Conservation (phyloP, 2,888 invertebrate species). For the Drosophila lutescens region DNA sequence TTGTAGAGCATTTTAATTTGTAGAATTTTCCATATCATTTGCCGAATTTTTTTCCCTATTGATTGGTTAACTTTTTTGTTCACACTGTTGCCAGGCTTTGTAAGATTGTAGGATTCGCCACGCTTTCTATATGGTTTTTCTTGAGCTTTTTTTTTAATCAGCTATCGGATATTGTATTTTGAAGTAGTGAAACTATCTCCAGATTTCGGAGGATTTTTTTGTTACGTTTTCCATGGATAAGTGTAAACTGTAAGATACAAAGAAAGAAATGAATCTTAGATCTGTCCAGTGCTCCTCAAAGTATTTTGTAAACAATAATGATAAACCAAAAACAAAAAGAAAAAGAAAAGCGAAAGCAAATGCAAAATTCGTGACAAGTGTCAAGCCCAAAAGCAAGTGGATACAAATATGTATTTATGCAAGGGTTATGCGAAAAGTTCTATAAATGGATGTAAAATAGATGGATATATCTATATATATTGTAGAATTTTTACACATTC, state of each 20-base stretch:
- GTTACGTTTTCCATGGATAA: slow-evolving; percentile 50
- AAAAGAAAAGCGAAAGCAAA: slow-evolving; percentile 29
- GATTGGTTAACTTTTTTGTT: neutral
- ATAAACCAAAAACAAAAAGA: slow-evolving; percentile 49
- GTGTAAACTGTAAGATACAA: slow-evolving; percentile 53
- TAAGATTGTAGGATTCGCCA: slow-evolving; percentile 25
- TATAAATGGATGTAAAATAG: slow-evolving; percentile 41
- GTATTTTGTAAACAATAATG: slow-evolving; percentile 82
- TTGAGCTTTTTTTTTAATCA: slow-evolving; percentile 24
- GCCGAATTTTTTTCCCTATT: slow-evolving; percentile 1
- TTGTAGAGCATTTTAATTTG: slow-evolving; percentile 62
- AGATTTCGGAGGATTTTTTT: slow-evolving; percentile 22
- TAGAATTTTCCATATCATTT: slow-evolving; percentile 53
- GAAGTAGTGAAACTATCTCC: slow-evolving; percentile 20
- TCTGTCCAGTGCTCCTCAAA: slow-evolving; percentile 84
- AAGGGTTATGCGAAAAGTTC: slow-evolving; percentile 24
- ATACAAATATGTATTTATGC: slow-evolving; percentile 53
- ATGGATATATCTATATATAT: slow-evolving; percentile 46
- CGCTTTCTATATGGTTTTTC: slow-evolving; percentile 38
- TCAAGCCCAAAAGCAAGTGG: slow-evolving; percentile 45
- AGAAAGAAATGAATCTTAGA: slow-evolving; percentile 71
- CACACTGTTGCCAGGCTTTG: slow-evolving; percentile 21
- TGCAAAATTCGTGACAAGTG: slow-evolving; percentile 31
- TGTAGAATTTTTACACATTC: slow-evolving; percentile 72
- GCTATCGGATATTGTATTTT: slow-evolving; percentile 18